Percentiles rank a stretch among this genome's conserved stretches.
phyloP scores from a whole-genome alignment of 1,140 invertebrate species.

The Anastatus disparis region DNA sequence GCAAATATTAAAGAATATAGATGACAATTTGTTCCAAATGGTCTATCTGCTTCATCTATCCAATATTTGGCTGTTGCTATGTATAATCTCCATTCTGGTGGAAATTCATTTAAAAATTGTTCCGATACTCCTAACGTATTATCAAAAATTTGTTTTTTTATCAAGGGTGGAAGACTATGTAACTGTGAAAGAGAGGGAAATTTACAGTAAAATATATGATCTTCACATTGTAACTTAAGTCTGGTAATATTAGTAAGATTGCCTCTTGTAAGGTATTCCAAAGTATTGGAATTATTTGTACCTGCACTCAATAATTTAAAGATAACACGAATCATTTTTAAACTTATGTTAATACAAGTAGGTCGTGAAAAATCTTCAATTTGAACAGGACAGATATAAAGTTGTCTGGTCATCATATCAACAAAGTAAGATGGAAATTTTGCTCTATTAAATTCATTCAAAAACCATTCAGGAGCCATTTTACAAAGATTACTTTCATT shows the following conservation, averaged over 20 bases:
- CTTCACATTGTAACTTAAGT: slow-evolving; percentile 50
- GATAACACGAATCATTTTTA: slow-evolving; percentile 74
- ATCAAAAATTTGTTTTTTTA: slow-evolving; percentile 62
- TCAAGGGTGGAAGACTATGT: slow-evolving; percentile 39
- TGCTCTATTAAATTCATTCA: slow-evolving; percentile 70
- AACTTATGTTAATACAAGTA: slow-evolving; percentile 71
- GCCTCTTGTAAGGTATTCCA: slow-evolving; percentile 59
- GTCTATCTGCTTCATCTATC: slow-evolving; percentile 67
- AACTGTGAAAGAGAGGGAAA: slow-evolving; percentile 61
- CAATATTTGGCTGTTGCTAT: slow-evolving; percentile 76
- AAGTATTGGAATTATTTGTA: slow-evolving; percentile 53
- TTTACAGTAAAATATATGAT: slow-evolving; percentile 53
- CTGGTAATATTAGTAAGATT: slow-evolving; percentile 55
- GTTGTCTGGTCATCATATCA: slow-evolving; percentile 73
- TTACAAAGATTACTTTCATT: slow-evolving; percentile 32
- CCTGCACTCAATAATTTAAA: slow-evolving; percentile 73
- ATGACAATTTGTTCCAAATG: slow-evolving; percentile 64
- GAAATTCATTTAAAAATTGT: slow-evolving; percentile 65
- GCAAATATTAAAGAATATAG: slow-evolving; percentile 72
- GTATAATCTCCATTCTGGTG: slow-evolving; percentile 72
- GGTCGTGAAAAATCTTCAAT: slow-evolving; percentile 75
- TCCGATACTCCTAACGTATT: slow-evolving; percentile 62
- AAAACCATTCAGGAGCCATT: slow-evolving; percentile 73
- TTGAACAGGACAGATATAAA: slow-evolving; percentile 77
- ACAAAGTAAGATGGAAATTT: slow-evolving; percentile 73